Evolutionary conservation across 1,140 invertebrate genomes (phyloP).

Genomic region (Drosophila sproati): DNA sequence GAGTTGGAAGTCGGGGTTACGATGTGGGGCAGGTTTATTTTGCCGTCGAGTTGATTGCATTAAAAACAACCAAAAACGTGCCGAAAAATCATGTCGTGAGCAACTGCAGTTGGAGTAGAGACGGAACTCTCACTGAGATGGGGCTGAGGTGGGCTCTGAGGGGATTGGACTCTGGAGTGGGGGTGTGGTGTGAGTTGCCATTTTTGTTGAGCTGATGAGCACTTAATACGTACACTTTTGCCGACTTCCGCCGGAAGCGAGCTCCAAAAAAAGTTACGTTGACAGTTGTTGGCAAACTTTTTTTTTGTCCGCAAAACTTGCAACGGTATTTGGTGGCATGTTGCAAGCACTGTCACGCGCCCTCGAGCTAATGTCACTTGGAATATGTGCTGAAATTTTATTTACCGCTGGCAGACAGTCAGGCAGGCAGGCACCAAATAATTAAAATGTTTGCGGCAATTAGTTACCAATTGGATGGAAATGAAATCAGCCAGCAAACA

Average conservation of each 20-base stretch:
- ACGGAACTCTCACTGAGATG: too few relatives aligned
- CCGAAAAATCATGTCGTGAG: conserved; percentile 52
- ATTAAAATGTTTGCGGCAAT: conserved; percentile 50
- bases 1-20: background rate
- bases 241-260: conserved; percentile 57
- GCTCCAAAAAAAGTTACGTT: conserved; percentile 26
- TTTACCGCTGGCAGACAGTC: conserved; percentile 12
- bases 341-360: too few relatives aligned
- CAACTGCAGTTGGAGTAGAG: conserved; percentile 16
- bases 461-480: conserved; percentile 41
- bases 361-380: background rate
- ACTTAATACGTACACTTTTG: conserved; percentile 56
- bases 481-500: background rate
- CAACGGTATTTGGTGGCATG: background rate
- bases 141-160: too few relatives aligned
- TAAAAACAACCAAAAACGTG: conserved; percentile 63
- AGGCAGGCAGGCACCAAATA: conserved; percentile 16
- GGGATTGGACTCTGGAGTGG: background rate
- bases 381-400: conserved; percentile 21
- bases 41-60: conserved; percentile 52
- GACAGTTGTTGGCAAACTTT: conserved; percentile 2
- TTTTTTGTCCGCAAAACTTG: conserved; percentile 12
- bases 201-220: conserved; percentile 39
- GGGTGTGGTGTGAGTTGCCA: background rate
- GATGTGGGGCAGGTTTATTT: background rate